phyloP scores from a whole-genome alignment of 2,888 invertebrate species.

The Lepidonotus clava region DNA sequence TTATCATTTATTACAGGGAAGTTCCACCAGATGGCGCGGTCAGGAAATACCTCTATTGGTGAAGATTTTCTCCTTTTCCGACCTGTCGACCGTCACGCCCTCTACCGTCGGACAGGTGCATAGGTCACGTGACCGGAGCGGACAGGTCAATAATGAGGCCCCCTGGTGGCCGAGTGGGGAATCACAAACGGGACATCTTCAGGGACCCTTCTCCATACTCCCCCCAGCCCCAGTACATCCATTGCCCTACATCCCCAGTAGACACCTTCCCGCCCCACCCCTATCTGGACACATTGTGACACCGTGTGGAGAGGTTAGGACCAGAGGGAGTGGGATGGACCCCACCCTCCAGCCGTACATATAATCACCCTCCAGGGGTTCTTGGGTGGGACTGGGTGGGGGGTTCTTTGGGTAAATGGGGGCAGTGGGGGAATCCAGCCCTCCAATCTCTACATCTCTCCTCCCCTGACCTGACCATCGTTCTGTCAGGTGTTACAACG shows the following conservation, averaged over 20 bases:
- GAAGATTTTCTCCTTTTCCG: too few species aligned
- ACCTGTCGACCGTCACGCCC: not conserved
- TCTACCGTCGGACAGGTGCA: conserved; percentile 30
- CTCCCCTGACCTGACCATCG: too few species aligned
- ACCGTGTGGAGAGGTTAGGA: too few species aligned
- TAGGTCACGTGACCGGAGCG: conserved; percentile 18
- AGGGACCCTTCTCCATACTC: not conserved
- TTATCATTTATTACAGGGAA: too few species aligned
- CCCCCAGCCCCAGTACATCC: not conserved
- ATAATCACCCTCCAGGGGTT: not conserved
- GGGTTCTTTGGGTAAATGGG: not conserved
- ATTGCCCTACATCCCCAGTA: not conserved
- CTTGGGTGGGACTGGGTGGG: not conserved
- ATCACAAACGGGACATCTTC: not conserved
- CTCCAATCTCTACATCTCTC: too few species aligned
- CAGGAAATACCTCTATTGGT: too few species aligned
- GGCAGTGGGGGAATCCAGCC: not conserved
- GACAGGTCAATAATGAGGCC: conserved; percentile 36
- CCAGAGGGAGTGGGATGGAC: not conserved
- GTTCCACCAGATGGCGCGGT: too few species aligned
- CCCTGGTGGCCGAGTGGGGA: conserved; percentile 10
- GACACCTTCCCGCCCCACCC: conserved; percentile 1
- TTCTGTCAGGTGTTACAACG: too few species aligned
- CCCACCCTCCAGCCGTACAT: not conserved
- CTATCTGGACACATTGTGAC: not conserved